A percentile compares a stretch with the other conserved stretches of the same genome.
Evolutionary conservation across 2,888 invertebrate genomes (phyloP).

Genomic region (Eilema sororculum): DNA sequence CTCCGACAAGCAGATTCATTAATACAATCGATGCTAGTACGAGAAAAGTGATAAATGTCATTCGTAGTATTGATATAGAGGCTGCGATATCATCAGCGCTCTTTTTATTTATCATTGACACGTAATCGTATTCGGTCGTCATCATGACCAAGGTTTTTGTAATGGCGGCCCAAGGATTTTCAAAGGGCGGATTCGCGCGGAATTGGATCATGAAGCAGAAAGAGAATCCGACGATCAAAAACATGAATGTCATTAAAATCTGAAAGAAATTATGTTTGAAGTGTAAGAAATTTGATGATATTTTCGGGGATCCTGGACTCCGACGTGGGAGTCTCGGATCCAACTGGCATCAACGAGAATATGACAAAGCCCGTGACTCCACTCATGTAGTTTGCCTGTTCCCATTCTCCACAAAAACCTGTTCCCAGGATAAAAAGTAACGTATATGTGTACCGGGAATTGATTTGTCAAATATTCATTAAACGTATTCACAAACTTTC

Average conservation of each 20-base stretch:
- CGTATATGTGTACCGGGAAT: no score
- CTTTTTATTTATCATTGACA: conserved; percentile 70
- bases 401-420: no score
- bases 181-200: conserved; percentile 76
- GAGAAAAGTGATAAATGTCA: conserved; percentile 83
- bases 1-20: conserved; percentile 86
- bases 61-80: conserved; percentile 71
- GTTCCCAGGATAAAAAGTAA: no score
- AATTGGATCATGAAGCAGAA: conserved; percentile 86
- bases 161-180: conserved; percentile 79
- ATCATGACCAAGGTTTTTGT: conserved; percentile 87
- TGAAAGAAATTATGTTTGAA: conserved; percentile 59
- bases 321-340: no score
- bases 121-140: conserved; percentile 87
- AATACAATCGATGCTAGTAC: conserved; percentile 85
- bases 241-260: conserved; percentile 80
- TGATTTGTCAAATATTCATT: no score
- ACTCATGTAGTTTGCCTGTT: no score
- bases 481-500: no score
- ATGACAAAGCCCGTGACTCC: no score
- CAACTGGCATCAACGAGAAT: no score
- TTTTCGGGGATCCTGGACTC: no score
- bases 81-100: conserved; percentile 61
- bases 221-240: conserved; percentile 85
- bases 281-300: not conserved